Evolutionary conservation across 1,140 invertebrate species (phyloP).

Genomic region (Sycobia sp.): DNA sequence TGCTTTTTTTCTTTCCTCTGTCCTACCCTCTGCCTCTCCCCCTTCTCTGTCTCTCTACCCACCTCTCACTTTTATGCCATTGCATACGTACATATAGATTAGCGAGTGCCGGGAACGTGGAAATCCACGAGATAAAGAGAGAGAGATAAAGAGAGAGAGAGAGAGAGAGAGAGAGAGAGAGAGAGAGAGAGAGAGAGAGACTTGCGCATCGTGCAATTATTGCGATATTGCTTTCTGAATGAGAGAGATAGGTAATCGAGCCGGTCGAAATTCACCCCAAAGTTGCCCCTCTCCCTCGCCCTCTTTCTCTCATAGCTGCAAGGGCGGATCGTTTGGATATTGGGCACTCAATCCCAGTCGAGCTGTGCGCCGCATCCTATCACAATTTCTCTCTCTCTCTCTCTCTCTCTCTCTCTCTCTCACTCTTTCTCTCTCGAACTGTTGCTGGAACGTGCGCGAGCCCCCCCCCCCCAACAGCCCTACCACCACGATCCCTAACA

Average conservation of each 20-base stretch:
- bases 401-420: not conserved
- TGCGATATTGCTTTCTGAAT: constrained; percentile 57
- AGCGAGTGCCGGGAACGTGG: too few relatives aligned
- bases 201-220: constrained; percentile 50
- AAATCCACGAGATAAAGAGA: too few relatives aligned
- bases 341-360: constrained; percentile 57
- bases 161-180: too few relatives aligned
- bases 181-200: too few relatives aligned
- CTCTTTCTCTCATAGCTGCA: constrained; percentile 9
- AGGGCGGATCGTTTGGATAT: constrained; percentile 58
- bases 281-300: not conserved
- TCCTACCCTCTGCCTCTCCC: too few relatives aligned
- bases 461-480: constrained; percentile 49
- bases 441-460: not conserved
- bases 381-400: constrained; percentile 25
- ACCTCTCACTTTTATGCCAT: too few relatives aligned
- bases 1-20: too few relatives aligned
- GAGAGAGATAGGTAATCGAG: constrained; percentile 32
- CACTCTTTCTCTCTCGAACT: constrained; percentile 16
- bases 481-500: constrained; percentile 49
- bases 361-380: not conserved
- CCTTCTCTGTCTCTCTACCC: too few relatives aligned
- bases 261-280: not conserved
- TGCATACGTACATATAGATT: constrained; percentile 17
- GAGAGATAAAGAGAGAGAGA: too few relatives aligned